These are phyloP conservation scores for Drosophila gaucha DNA, from an alignment of 2,888 invertebrate species.

Conservation along the genomic window DNA sequence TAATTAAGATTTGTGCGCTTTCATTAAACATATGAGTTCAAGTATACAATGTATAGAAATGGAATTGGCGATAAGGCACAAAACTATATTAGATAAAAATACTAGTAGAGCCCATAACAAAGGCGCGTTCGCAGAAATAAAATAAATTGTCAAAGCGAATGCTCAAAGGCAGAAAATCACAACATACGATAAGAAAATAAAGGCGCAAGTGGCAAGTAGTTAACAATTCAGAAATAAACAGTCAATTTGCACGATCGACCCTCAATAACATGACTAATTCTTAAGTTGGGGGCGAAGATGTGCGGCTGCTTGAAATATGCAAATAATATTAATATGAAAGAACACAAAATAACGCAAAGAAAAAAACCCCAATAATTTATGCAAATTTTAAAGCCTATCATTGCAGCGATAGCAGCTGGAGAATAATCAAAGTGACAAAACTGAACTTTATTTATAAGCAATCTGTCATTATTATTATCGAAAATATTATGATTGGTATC, in stretches of 20 bases:
- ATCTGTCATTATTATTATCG: no score
- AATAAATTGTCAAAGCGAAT: conserved; percentile 14
- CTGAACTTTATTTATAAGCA: no score
- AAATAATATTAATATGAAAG: conserved; percentile 7
- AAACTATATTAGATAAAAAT: conserved; percentile 35
- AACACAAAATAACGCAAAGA: conserved; percentile 8
- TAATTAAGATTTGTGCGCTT: conserved; percentile 57
- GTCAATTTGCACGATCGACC: conserved; percentile 8
- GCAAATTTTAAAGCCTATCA: neutral
- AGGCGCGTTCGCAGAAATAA: conserved; percentile 40
- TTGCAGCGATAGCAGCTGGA: neutral
- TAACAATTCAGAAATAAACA: conserved; percentile 2
- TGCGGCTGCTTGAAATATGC: neutral
- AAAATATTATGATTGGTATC: neutral
- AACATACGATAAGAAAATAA: conserved; percentile 33
- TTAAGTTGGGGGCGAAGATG: neutral
- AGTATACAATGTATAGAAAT: conserved; percentile 31
- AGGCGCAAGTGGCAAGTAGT: conserved; percentile 34
- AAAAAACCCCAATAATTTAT: conserved; percentile 1
- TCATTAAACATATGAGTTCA: conserved; percentile 12
- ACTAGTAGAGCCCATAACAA: conserved; percentile 41
- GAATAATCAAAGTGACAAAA: neutral
- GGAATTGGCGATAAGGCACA: conserved; percentile 39
- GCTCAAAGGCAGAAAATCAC: conserved; percentile 9
- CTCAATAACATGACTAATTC: conserved; percentile 59